Percentiles rank a stretch among this genome's conserved stretches.
These are phyloP conservation scores for Aphelenchoides besseyi DNA, from an alignment of 1,140 invertebrate species.

Conservation along the genomic window DNA sequence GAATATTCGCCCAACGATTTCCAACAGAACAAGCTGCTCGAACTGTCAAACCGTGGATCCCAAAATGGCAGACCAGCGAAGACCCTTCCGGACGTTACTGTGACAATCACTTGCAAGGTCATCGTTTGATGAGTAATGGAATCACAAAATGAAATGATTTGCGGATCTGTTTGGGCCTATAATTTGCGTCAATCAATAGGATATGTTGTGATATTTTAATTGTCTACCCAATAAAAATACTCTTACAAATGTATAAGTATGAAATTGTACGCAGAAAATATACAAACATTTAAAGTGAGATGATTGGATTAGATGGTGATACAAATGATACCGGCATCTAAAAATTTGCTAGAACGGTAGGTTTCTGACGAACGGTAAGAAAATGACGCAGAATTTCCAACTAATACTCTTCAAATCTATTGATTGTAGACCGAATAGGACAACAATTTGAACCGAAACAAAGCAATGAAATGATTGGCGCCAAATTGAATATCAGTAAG, in stretches of 20 bases:
- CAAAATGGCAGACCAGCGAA: conserved; percentile 60
- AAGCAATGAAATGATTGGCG: too few species aligned
- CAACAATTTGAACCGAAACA: too few species aligned
- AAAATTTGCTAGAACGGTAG: background rate
- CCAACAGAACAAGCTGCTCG: conserved; percentile 53
- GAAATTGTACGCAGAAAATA: background rate
- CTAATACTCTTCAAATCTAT: too few species aligned
- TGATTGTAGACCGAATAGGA: too few species aligned
- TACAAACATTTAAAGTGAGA: conserved; percentile 3
- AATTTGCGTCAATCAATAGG: too few species aligned
- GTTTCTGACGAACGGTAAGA: background rate
- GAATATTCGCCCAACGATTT: conserved; percentile 56
- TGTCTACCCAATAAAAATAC: too few species aligned
- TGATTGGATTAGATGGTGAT: background rate
- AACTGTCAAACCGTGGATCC: conserved; percentile 58
- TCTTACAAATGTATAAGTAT: too few species aligned
- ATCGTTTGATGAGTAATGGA: background rate
- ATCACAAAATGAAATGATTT: background rate
- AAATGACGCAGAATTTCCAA: too few species aligned
- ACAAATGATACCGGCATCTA: background rate
- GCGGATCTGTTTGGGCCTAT: too few species aligned
- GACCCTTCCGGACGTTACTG: conserved; percentile 55
- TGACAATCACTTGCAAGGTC: conserved; percentile 34
- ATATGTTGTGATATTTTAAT: too few species aligned
- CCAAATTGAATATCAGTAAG: too few species aligned